These are phyloP conservation scores for Micrasema longulum DNA, from an alignment of 1,140 invertebrate genomes.

Conservation along the genomic window DNA sequence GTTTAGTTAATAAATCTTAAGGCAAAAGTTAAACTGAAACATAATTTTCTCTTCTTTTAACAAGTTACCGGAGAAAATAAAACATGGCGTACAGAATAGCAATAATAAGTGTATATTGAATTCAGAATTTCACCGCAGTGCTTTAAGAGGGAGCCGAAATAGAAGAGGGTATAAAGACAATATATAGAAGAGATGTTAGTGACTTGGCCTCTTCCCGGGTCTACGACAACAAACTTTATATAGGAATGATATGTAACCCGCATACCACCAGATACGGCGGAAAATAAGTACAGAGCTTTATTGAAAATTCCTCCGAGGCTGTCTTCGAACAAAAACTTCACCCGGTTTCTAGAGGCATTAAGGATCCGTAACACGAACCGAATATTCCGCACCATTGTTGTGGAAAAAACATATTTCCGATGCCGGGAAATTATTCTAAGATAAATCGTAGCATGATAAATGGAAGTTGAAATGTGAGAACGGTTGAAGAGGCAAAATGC, in stretches of 20 bases:
- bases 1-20: no score
- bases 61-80: no score
- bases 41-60: no score
- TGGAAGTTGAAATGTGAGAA: constrained; percentile 21
- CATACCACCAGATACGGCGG: constrained; percentile 28
- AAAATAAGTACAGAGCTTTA: constrained; percentile 41
- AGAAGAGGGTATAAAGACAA: background rate
- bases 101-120: no score
- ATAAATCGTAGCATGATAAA: constrained; percentile 35
- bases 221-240: constrained; percentile 37
- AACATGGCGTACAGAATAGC: no score
- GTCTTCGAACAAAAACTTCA: constrained; percentile 36
- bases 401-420: constrained; percentile 32
- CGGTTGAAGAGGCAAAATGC: constrained; percentile 18
- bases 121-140: constrained; percentile 15
- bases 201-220: constrained; percentile 15
- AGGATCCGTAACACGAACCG: constrained; percentile 31
- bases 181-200: constrained; percentile 15
- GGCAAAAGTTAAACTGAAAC: no score
- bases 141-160: background rate
- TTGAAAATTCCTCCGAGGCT: constrained; percentile 44
- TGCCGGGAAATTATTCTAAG: constrained; percentile 31
- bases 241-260: constrained; percentile 36
- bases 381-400: constrained; percentile 36
- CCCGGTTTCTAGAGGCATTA: constrained; percentile 15